These are phyloP conservation scores for Siniperca scherzeri DNA, from an alignment of 2,797 vertebrate genomes.

Conservation along the genomic window DNA sequence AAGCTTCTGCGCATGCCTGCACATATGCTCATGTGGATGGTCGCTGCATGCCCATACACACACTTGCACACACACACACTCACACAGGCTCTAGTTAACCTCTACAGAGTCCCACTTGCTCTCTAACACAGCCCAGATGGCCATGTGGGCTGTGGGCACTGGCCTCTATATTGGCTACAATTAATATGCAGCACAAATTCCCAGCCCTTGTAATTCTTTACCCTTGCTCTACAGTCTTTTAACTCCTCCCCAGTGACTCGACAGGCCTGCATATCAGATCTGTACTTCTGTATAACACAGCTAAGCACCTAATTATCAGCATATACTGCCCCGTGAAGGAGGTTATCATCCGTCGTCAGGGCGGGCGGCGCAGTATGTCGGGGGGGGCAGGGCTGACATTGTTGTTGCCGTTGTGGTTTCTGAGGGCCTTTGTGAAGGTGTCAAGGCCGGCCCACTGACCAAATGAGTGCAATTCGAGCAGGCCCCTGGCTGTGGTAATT, in stretches of 20 bases:
- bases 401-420: conserved; percentile 39
- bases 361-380: neutral
- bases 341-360: conserved; percentile 41
- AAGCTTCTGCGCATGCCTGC: conserved; percentile 36
- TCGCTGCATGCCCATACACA: conserved; percentile 8
- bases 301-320: conserved; percentile 69
- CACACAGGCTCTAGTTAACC: conserved; percentile 53
- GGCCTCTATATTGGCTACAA: conserved; percentile 46
- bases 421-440: conserved; percentile 45
- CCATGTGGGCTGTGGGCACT: conserved; percentile 36
- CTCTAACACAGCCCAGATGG: conserved; percentile 61
- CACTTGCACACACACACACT: neutral
- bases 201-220: conserved; percentile 61
- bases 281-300: conserved; percentile 35
- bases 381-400: conserved; percentile 42
- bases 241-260: conserved; percentile 55
- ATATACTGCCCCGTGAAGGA: conserved; percentile 51
- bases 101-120: conserved; percentile 57
- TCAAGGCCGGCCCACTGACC: conserved; percentile 37
- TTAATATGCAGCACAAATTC: conserved; percentile 66
- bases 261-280: conserved; percentile 58
- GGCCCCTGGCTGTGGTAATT: conserved; percentile 59
- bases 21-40: neutral
- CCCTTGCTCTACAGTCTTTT: conserved; percentile 50
- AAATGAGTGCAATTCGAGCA: conserved; percentile 19